These are phyloP conservation scores for Epicauta chinensis DNA, from an alignment of 1,140 invertebrate species.

Conservation along the genomic window DNA sequence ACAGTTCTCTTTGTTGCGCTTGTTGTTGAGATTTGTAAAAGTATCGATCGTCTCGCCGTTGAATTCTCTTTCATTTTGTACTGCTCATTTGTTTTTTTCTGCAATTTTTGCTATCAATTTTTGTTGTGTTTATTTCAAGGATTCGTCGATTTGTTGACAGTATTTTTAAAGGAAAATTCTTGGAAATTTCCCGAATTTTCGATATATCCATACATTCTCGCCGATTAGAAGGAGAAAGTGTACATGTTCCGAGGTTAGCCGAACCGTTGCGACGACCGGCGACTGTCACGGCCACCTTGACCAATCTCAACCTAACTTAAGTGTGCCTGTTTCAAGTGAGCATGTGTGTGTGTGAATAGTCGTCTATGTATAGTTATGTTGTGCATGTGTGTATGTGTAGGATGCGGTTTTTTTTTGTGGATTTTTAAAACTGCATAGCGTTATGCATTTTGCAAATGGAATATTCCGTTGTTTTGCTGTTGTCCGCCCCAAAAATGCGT, in stretches of 20 bases:
- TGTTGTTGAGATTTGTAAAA: background rate
- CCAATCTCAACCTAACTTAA: slow-evolving; percentile 36
- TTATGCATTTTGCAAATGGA: background rate
- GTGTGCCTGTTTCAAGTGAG: slow-evolving; percentile 19
- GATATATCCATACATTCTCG: slow-evolving; percentile 4
- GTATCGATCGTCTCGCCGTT: slow-evolving; percentile 2
- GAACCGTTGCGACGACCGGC: slow-evolving; percentile 17
- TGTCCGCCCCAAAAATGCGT: no score
- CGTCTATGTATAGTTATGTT: background rate
- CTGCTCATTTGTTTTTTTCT: no score
- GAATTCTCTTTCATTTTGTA: no score
- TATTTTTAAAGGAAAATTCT: background rate
- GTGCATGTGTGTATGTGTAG: no score
- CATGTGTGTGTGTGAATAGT: slow-evolving; percentile 4
- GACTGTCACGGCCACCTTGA: slow-evolving; percentile 32
- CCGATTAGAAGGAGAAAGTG: slow-evolving; percentile 32
- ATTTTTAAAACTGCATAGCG: background rate
- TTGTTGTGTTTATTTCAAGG: no score
- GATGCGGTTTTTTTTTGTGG: background rate
- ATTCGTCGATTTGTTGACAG: no score
- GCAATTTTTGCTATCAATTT: no score
- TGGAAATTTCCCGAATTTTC: slow-evolving; percentile 13
- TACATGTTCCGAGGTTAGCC: slow-evolving; percentile 20
- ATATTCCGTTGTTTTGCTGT: background rate
- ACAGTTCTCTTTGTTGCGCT: background rate